phyloP scores from a whole-genome alignment of 2,888 invertebrate genomes.

The Microctonus hyperodae region DNA sequence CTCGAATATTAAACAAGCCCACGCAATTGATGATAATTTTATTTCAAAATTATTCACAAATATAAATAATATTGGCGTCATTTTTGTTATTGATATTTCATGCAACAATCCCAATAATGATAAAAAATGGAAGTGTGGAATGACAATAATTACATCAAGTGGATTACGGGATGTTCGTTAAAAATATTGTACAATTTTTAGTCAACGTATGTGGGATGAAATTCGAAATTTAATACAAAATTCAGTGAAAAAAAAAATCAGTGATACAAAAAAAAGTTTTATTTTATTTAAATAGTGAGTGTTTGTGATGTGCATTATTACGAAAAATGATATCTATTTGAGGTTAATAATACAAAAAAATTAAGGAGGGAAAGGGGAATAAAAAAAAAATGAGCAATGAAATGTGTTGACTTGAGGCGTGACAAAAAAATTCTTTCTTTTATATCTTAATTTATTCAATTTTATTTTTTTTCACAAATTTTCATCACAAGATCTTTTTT shows the following conservation, averaged over 20 bases:
- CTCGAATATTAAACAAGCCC: slow-evolving; percentile 12
- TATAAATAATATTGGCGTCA: not conserved
- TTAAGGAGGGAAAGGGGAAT: not conserved
- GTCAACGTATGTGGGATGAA: slow-evolving; percentile 13
- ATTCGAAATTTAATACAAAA: not conserved
- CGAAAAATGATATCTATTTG: not conserved
- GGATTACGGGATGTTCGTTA: slow-evolving; percentile 15
- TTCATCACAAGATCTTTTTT: not conserved
- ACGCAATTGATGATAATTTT: not conserved
- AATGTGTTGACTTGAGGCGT: not conserved
- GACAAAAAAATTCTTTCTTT: not conserved
- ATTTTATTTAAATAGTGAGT: not conserved
- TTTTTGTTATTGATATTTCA: not conserved
- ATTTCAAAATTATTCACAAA: not conserved
- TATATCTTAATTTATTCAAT: not conserved
- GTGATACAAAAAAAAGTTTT: not conserved
- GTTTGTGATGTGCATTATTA: not conserved
- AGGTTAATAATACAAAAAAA: not conserved
- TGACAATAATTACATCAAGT: slow-evolving; percentile 1
- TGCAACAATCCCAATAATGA: not conserved
- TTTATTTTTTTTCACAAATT: not conserved
- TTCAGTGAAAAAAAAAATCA: not conserved
- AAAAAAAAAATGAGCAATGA: not conserved
- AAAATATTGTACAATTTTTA: slow-evolving; percentile 1
- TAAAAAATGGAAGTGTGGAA: not conserved